Evolutionary conservation across 2,888 invertebrate genomes (phyloP).

Genomic region (Argyra leucocephala): DNA sequence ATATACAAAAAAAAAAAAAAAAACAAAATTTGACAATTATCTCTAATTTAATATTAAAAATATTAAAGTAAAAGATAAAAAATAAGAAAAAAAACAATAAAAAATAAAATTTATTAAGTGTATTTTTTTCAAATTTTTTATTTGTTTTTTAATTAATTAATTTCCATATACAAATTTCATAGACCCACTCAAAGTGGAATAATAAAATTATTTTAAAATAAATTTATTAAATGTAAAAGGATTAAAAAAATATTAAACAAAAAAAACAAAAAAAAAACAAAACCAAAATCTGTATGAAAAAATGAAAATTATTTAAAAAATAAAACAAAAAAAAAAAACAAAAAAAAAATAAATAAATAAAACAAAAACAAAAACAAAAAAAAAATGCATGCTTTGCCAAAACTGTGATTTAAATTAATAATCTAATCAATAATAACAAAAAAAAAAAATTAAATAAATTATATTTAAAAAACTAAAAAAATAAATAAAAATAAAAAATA

Average conservation of each 20-base stretch:
- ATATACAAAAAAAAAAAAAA: too few relatives aligned
- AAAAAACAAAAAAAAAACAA: conserved; percentile 9
- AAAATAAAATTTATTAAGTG: too few relatives aligned
- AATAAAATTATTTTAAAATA: background rate
- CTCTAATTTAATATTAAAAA: too few relatives aligned
- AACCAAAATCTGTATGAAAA: background rate
- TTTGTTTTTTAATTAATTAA: too few relatives aligned
- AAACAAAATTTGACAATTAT: too few relatives aligned
- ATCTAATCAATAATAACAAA: background rate
- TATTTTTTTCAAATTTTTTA: too few relatives aligned
- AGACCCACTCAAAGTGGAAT: background rate
- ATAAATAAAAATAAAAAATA: too few relatives aligned
- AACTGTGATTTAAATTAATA: conserved; percentile 1
- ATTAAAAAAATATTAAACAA: background rate
- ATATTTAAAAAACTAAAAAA: too few relatives aligned
- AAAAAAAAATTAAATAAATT: background rate
- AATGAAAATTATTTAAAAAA: conserved; percentile 15
- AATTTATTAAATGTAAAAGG: background rate
- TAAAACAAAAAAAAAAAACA: conserved; percentile 14
- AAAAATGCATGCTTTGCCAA: conserved; percentile 4
- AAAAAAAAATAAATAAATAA: background rate
- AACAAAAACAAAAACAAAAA: conserved; percentile 14
- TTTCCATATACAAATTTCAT: too few relatives aligned
- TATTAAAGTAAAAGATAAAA: too few relatives aligned
- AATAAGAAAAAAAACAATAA: too few relatives aligned